phyloP scores from a whole-genome alignment of 1,140 invertebrate genomes.

The Ips nitidus region DNA sequence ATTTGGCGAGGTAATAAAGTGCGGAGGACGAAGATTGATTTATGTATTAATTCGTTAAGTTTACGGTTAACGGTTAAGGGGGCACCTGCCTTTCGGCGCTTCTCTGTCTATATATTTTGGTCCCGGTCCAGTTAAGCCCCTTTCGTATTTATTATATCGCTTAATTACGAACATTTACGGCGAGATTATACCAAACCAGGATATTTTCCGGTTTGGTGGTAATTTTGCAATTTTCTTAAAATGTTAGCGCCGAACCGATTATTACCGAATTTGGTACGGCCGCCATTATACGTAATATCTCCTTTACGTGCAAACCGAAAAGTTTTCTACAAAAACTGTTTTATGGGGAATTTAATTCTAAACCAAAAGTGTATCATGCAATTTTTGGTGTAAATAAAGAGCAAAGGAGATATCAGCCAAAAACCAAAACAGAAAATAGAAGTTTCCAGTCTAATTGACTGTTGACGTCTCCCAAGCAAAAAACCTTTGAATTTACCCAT shows the following conservation, averaged over 20 bases:
- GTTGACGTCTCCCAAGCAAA: too few relatives aligned
- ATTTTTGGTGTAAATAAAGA: too few relatives aligned
- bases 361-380: too few relatives aligned
- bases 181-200: slow-evolving; percentile 5
- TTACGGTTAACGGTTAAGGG: slow-evolving; percentile 22
- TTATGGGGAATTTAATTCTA: too few relatives aligned
- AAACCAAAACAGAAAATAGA: too few relatives aligned
- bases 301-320: too few relatives aligned
- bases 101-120: slow-evolving; percentile 6
- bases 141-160: slow-evolving; percentile 5
- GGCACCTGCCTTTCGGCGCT: slow-evolving; percentile 21
- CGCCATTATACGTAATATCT: too few relatives aligned
- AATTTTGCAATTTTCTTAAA: slow-evolving; percentile 9
- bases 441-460: too few relatives aligned
- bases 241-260: not conserved
- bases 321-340: too few relatives aligned
- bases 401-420: too few relatives aligned
- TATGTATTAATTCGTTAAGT: slow-evolving; percentile 27
- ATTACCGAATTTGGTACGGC: too few relatives aligned
- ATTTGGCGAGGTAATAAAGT: slow-evolving; percentile 25
- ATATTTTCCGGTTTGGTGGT: not conserved
- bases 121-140: slow-evolving; percentile 8
- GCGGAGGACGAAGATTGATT: slow-evolving; percentile 25
- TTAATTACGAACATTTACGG: slow-evolving; percentile 11
- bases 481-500: too few relatives aligned